Evolutionary conservation across 2,113 vertebrate genomes (phyloP).

Genomic region (Upupa epops): DNA sequence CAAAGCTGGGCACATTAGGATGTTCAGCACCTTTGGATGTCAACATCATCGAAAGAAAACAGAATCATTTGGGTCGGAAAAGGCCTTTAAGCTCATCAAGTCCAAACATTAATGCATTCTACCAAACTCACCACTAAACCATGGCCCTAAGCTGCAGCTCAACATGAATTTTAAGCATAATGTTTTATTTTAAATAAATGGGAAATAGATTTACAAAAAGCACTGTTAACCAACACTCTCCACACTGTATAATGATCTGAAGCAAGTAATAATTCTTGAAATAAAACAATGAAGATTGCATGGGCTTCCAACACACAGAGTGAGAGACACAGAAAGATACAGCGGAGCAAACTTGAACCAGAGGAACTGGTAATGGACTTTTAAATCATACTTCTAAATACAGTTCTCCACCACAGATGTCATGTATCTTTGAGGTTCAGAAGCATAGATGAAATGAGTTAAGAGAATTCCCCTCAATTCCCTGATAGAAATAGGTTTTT

Average conservation of each 20-base stretch:
- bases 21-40: not conserved
- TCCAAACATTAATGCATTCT: no score
- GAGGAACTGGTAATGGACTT: not conserved
- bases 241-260: not conserved
- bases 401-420: not conserved
- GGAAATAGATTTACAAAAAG: not conserved
- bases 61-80: no score
- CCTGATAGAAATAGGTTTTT: not conserved
- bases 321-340: not conserved
- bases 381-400: not conserved
- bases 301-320: not conserved
- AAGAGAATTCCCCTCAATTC: not conserved
- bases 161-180: no score
- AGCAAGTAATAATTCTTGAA: not conserved
- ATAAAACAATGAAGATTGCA: not conserved
- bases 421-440: not conserved
- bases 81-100: no score
- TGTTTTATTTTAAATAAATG: no score
- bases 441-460: not conserved
- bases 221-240: not conserved
- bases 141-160: not conserved
- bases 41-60: not conserved
- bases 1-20: accelerated
- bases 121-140: not conserved
- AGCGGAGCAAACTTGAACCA: not conserved